Conservation (phyloP, 1,140 invertebrate genomes). For the Hypothenemus hampei region DNA sequence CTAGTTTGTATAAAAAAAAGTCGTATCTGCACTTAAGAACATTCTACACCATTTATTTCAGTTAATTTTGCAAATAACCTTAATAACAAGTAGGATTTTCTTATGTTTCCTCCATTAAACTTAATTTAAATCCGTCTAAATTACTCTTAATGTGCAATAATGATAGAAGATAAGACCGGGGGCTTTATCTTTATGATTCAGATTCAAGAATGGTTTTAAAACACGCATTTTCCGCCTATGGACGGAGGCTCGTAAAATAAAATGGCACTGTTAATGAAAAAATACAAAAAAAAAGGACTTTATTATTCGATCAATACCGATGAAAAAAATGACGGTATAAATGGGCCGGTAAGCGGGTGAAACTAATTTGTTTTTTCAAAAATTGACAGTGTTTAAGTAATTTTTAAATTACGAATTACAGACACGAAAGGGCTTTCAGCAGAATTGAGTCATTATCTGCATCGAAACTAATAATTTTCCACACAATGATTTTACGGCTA, state of each 20-base stretch:
- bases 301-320: too few relatives aligned
- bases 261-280: too few relatives aligned
- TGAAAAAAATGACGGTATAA: too few relatives aligned
- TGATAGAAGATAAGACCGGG: conserved; percentile 7
- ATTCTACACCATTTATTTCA: conserved; percentile 15
- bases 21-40: too few relatives aligned
- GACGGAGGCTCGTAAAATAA: too few relatives aligned
- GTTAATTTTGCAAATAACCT: conserved; percentile 18
- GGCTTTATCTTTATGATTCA: conserved; percentile 16
- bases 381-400: too few relatives aligned
- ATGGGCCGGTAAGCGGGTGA: neutral
- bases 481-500: too few relatives aligned
- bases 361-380: neutral
- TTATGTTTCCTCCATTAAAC: conserved; percentile 16
- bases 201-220: conserved; percentile 4
- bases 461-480: too few relatives aligned
- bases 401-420: too few relatives aligned
- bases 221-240: conserved; percentile 7
- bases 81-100: conserved; percentile 4
- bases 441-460: too few relatives aligned
- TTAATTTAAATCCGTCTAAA: conserved; percentile 17
- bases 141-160: conserved; percentile 20
- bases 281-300: too few relatives aligned
- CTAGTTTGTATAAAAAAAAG: too few relatives aligned
- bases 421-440: neutral